A percentile compares a stretch with the other conserved stretches of the same genome.
Evolutionary conservation across 2,113 vertebrate species (phyloP).

Genomic region (Salvelinus fontinalis): DNA sequence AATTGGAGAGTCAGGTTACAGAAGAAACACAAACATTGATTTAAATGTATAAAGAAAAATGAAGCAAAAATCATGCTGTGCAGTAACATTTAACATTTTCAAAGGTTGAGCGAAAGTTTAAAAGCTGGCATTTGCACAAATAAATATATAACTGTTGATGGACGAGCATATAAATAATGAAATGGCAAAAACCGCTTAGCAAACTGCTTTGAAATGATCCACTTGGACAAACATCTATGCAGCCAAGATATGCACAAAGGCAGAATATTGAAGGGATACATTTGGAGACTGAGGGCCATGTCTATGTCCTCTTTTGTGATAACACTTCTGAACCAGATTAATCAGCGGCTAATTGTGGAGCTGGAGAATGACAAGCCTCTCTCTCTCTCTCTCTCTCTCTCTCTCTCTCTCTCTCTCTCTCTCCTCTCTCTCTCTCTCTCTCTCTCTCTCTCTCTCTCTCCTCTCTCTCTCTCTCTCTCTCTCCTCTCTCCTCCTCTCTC

Average conservation of each 20-base stretch:
- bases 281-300: conserved; percentile 14
- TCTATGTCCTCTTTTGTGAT: conserved; percentile 60
- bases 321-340: conserved; percentile 45
- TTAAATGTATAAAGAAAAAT: conserved; percentile 41
- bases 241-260: conserved; percentile 29
- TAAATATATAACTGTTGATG: conserved; percentile 21
- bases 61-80: conserved; percentile 40
- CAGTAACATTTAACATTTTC: conserved; percentile 49
- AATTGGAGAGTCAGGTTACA: too few species aligned
- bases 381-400: neutral
- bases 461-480: too few species aligned
- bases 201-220: conserved; percentile 45
- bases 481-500: neutral
- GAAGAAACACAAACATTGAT: conserved; percentile 45
- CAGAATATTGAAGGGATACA: conserved; percentile 3
- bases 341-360: conserved; percentile 61
- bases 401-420: neutral
- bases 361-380: conserved; percentile 22
- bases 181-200: conserved; percentile 33
- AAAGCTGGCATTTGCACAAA: conserved; percentile 51
- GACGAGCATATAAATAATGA: conserved; percentile 51
- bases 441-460: neutral
- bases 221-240: conserved; percentile 35
- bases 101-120: conserved; percentile 51
- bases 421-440: neutral